These are phyloP conservation scores for Halcyon senegalensis DNA, from an alignment of 2,113 vertebrate species.

Conservation along the genomic window DNA sequence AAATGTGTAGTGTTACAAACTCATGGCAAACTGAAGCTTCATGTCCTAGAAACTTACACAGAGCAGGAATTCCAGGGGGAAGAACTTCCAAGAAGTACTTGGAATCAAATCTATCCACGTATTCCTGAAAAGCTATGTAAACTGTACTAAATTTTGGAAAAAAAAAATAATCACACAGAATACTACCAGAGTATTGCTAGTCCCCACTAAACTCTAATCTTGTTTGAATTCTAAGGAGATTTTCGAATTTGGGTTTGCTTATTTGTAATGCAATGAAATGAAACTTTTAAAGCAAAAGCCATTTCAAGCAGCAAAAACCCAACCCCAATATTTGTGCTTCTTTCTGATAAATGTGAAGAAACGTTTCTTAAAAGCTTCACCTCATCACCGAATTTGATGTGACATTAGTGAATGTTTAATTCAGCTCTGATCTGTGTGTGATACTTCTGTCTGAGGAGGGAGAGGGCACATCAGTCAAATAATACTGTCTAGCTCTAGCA, in stretches of 20 bases:
- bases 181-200: neutral
- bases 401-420: neutral
- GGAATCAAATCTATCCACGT: neutral
- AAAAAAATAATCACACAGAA: neutral
- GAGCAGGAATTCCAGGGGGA: neutral
- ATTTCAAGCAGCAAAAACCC: neutral
- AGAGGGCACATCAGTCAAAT: neutral
- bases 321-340: neutral
- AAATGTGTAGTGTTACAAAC: neutral
- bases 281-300: neutral
- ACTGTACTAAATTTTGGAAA: neutral
- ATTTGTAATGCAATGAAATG: neutral
- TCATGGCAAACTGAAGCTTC: neutral
- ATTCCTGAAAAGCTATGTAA: neutral
- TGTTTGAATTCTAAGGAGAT: neutral
- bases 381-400: neutral
- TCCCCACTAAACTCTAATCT: neutral
- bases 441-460: too few species aligned
- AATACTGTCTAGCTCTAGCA: neutral
- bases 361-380: neutral
- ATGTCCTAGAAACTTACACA: neutral
- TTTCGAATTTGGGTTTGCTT: neutral
- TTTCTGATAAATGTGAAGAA: neutral
- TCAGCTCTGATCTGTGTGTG: neutral
- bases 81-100: neutral